Evolutionary conservation across 2,888 invertebrate species (phyloP), one percentile per base, ranked within the genome.

Genomic region (Smittia aterrima): DNA sequence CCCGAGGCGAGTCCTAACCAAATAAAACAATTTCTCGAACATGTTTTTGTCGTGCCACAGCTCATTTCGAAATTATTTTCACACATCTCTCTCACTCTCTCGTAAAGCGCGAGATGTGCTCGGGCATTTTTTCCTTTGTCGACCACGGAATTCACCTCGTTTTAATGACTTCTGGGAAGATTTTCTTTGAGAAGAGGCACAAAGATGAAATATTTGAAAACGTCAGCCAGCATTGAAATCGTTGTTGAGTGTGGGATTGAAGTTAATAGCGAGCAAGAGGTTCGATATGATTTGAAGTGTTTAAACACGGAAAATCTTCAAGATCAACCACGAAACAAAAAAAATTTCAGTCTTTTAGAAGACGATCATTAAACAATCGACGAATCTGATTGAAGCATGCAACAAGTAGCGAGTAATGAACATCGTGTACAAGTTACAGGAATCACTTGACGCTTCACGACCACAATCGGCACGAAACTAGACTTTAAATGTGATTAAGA

Each of bases 81-180:
- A 72, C 72, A 72, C 72, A 72, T 72, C 62, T 27, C n/a, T n/a
- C n/a, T n/a, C n/a, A n/a, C n/a, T n/a, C n/a, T n/a, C n/a, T n/a
- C n/a, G 58, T 38, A 72, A 24, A 53, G 25, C 54, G 32, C 72
- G 38, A 9, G 20, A 22, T 58, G 11, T 47, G 20, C 22, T 58
- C 47, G 58, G 22, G n/a, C 18, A 58, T 22, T 58, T 58, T 22
- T 58, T 58, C 18, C 1, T 38, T 38, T 22, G 13, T 58, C 58
- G 27, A 64, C 47, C 72, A 58, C 72, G 53, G 53, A 62, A 58
- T 58, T 71, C 71, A 71, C 72, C 62, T 72, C 32, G 62, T 72
- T 72, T 62, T 72, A 72, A 72, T 72, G 72, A 62, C 72, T 70
- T 70, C 25, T 54, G 18, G 6, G 22, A 16, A 20, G 20, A 58